Percentiles rank a stretch among this genome's conserved stretches.
These are phyloP conservation scores for Dendropsophus ebraccatus DNA, from an alignment of 2,113 vertebrate species.

Conservation along the genomic window DNA sequence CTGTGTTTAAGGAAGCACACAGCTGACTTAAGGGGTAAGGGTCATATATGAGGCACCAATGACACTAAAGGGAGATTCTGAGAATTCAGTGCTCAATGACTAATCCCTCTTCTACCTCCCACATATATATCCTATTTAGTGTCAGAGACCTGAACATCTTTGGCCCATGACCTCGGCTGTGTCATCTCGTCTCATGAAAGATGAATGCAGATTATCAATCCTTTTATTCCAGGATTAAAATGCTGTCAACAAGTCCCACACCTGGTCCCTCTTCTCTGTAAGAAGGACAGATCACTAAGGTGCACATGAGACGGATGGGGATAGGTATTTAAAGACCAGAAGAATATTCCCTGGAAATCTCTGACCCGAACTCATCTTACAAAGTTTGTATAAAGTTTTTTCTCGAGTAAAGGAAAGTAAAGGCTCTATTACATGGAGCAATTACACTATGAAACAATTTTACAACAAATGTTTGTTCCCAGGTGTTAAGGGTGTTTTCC, in stretches of 20 bases:
- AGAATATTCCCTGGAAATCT: too few relatives aligned
- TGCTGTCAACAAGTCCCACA: neutral
- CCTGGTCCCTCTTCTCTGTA: neutral
- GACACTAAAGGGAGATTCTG: neutral
- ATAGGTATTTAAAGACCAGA: neutral
- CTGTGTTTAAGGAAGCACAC: neutral
- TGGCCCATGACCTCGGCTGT: constrained; percentile 20
- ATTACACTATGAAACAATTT: too few relatives aligned
- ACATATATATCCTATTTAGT: neutral
- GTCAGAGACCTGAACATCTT: constrained; percentile 7
- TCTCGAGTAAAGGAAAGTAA: too few relatives aligned
- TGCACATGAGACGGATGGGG: neutral
- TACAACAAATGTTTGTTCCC: too few relatives aligned
- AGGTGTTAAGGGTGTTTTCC: too few relatives aligned
- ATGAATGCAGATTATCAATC: neutral
- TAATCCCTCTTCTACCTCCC: neutral
- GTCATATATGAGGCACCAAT: neutral
- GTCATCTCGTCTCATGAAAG: constrained; percentile 8
- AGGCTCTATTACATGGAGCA: too few relatives aligned
- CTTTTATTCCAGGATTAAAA: constrained; percentile 2
- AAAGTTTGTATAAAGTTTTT: too few relatives aligned
- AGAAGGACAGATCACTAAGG: neutral
- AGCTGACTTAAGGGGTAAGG: neutral
- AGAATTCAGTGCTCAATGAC: neutral
- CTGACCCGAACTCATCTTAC: too few relatives aligned